A percentile compares a stretch with the other conserved stretches of the same genome.
Evolutionary conservation across 2,113 vertebrate genomes (phyloP).

Genomic region (Zosterops japonicus): DNA sequence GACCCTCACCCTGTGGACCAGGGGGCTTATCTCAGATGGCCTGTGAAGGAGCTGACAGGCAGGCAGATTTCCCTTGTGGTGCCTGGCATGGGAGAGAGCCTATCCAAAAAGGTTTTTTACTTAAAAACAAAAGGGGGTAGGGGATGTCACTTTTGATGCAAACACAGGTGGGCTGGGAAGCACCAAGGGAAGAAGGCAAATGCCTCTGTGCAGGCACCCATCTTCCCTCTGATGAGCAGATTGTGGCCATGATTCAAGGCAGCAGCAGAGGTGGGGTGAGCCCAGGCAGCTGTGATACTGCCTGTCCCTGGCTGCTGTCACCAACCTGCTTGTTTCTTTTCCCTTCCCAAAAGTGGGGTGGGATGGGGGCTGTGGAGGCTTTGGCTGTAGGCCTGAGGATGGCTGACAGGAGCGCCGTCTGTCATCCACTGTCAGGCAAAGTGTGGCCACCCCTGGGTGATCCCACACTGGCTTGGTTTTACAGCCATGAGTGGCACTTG

Average conservation of each 20-base stretch:
- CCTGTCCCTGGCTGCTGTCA: neutral
- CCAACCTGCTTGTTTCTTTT: neutral
- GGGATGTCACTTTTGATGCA: neutral
- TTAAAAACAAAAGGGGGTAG: neutral
- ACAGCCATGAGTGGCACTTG: constrained; percentile 57
- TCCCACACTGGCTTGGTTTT: neutral
- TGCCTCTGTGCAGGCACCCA: fast-evolving
- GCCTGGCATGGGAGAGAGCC: neutral
- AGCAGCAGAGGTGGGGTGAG: neutral
- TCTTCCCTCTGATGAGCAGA: neutral
- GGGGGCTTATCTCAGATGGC: neutral
- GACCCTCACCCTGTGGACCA: neutral
- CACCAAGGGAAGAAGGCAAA: neutral
- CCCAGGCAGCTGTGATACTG: neutral
- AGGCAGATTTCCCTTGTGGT: neutral
- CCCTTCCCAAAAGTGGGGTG: neutral
- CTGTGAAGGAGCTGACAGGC: constrained; percentile 27
- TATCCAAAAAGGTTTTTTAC: neutral
- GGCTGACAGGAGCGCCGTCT: neutral
- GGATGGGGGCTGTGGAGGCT: neutral
- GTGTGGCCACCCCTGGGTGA: constrained; percentile 17
- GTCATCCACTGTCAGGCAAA: neutral
- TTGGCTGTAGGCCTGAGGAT: neutral
- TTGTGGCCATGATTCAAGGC: neutral
- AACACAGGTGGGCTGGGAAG: neutral